Base-by-base conservation (phyloP, 2,888 invertebrate species). In the Trichopria drosophilae region DNA sequence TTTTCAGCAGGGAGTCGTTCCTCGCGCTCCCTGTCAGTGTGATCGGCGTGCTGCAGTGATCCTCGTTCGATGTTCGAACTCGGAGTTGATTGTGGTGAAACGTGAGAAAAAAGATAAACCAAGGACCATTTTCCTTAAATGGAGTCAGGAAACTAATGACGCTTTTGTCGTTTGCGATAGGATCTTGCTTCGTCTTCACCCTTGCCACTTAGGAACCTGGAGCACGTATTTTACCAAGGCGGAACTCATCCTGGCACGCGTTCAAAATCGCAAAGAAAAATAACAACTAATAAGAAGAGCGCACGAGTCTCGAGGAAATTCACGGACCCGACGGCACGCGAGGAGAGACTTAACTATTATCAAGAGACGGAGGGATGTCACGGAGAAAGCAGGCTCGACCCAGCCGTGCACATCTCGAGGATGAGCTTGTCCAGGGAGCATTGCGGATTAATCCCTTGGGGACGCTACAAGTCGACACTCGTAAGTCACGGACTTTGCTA, bases 381-480 rank as follows among this genome's bases (percentile, higher is more conserved):
- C 69, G 75, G 69, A 69, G 75, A 68, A 75, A 75, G 71, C 75
- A 75, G 65, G 75, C 75, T 59, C 72, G 75, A 64, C 75, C 75
- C 55, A 75, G 73, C 69, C 74, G 75, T 68, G 75, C 75, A 65
- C 73, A 69, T 64, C 73, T 73, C 62, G 75, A 75, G 69, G 75
- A 75, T 67, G 75, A 75, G 64, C 73, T 73, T 60, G 67, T 64
- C 61, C 72, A 66, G 63, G 70, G 68, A 58, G 63, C 67, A 43
- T 64, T 67, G 61, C 67, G 66, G 63, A 65, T 65, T 66, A 67
- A 66, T 59, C 65, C 71, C 58, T 57, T 67, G 58, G 64, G 58
- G 63, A 66, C 60, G 53, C 60, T 63, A 57, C 63, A 59, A 46
- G 66, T 65, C 62, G 65, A 64, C 60, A 66, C 59, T 60, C 66